phyloP scores from a whole-genome alignment of 2,797 vertebrate species.

The Phalloptychus januarius region DNA sequence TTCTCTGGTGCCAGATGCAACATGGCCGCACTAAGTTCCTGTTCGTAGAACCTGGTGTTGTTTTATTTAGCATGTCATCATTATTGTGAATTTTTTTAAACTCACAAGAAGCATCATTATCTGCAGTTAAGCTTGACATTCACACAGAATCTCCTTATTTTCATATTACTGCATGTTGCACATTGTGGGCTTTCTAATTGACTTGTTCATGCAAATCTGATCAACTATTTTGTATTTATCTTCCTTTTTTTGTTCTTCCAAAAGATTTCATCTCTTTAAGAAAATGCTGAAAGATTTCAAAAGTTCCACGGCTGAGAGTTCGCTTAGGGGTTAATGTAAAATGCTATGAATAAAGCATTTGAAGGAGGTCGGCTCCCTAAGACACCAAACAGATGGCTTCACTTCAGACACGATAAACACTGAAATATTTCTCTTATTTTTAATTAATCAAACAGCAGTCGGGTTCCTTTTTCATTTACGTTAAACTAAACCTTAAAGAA shows the following conservation, averaged over 20 bases:
- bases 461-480: background rate
- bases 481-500: background rate
- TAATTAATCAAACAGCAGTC: background rate
- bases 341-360: background rate
- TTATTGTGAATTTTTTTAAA: no score
- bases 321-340: background rate
- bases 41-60: no score
- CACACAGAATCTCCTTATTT: background rate
- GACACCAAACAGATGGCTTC: background rate
- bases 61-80: no score
- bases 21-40: no score
- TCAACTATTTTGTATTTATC: background rate
- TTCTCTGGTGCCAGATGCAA: no score
- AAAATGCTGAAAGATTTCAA: background rate
- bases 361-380: background rate
- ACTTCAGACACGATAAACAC: background rate
- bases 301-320: background rate
- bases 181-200: background rate
- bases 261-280: background rate
- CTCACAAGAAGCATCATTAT: no score
- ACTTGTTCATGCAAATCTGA: background rate
- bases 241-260: background rate
- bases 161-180: background rate
- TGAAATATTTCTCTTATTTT: conserved; percentile 1
- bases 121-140: no score